These are phyloP conservation scores for Holocentrus rufus DNA, from an alignment of 2,797 vertebrate species.

Conservation along the genomic window DNA sequence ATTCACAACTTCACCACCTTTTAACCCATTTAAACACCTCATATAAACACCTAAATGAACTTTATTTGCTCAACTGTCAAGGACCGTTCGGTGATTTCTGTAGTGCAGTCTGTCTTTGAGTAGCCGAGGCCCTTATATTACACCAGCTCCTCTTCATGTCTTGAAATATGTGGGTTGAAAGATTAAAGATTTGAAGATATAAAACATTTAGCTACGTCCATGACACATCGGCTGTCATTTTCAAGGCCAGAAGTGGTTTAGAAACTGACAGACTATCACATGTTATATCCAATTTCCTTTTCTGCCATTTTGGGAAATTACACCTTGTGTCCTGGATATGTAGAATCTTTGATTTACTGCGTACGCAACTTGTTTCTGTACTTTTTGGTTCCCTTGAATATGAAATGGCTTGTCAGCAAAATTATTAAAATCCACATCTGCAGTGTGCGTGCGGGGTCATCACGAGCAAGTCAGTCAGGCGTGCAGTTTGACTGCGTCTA, in stretches of 20 bases:
- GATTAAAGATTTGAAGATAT: not conserved
- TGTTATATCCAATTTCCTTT: slow-evolving; percentile 5
- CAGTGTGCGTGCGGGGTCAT: slow-evolving; percentile 9
- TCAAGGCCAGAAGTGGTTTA: slow-evolving; percentile 1
- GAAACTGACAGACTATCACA: not conserved
- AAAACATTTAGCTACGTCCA: not conserved
- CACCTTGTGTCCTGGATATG: slow-evolving; percentile 7
- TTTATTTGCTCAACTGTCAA: not conserved
- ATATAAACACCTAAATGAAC: slow-evolving; percentile 11
- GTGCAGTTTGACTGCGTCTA: not conserved
- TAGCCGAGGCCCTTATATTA: not conserved
- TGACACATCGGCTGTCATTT: slow-evolving; percentile 19
- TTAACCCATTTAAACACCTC: not conserved
- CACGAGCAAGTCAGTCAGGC: not conserved
- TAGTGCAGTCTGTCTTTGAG: slow-evolving; percentile 1
- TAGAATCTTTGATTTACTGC: slow-evolving; percentile 23
- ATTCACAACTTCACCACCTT: slow-evolving; percentile 10
- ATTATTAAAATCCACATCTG: slow-evolving; percentile 19
- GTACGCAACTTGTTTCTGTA: slow-evolving; percentile 28
- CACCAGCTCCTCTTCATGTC: slow-evolving; percentile 1
- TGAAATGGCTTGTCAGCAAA: slow-evolving; percentile 18
- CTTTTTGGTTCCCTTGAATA: slow-evolving; percentile 20
- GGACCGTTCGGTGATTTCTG: not conserved
- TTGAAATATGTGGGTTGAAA: not conserved
- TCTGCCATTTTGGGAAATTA: slow-evolving; percentile 17